Conservation (phyloP, 2,797 vertebrate species). For the Nyctibius grandis region DNA sequence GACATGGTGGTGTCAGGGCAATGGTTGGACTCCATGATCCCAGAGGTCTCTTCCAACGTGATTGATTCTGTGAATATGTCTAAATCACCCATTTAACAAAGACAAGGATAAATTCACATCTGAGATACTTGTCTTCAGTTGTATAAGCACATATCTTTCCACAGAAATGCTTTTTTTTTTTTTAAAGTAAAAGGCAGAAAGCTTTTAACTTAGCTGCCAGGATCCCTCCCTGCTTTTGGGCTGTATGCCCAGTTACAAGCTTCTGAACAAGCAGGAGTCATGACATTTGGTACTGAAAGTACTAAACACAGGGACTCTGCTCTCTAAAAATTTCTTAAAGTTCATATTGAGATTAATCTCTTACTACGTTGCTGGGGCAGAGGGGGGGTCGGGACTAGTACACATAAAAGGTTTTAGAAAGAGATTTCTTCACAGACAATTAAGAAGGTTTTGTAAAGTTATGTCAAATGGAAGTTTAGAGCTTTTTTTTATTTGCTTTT, state of each 20-base stretch:
- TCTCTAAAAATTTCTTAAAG: conserved; percentile 38
- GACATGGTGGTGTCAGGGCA: too few species aligned
- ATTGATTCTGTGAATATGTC: too few species aligned
- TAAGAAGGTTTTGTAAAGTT: conserved; percentile 15
- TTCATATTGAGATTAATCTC: conserved; percentile 9
- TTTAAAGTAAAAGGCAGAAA: neutral
- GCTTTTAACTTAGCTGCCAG: neutral
- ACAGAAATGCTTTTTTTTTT: neutral
- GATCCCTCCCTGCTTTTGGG: neutral
- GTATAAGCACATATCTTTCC: neutral
- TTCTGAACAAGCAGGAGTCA: neutral
- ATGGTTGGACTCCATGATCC: too few species aligned
- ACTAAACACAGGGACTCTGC: conserved; percentile 26
- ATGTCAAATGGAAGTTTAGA: neutral
- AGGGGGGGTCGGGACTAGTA: neutral
- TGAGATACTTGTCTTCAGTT: neutral
- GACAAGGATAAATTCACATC: neutral
- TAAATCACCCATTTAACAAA: neutral
- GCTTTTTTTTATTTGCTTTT: conserved; percentile 32
- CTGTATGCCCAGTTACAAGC: neutral
- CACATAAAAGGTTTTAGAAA: conserved; percentile 4
- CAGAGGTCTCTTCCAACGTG: too few species aligned
- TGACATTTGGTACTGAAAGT: neutral
- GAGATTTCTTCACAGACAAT: neutral
- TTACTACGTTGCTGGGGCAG: neutral